Evolutionary conservation across 2,113 vertebrate genomes (phyloP), one percentile per base, ranked within the genome.

Genomic region (Eretmochelys imbricata): DNA sequence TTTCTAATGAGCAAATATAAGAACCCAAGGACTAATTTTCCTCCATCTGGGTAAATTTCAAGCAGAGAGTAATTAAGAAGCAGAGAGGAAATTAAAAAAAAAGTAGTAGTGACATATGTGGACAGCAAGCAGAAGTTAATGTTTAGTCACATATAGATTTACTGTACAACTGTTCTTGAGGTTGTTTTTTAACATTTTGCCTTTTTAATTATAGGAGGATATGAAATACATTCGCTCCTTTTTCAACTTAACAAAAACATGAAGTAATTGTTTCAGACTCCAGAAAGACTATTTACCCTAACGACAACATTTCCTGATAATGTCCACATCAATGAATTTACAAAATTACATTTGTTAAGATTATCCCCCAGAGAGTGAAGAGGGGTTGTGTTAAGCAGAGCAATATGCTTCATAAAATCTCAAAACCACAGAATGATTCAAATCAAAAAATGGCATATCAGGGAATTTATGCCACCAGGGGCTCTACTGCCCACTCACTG

Each of bases 211-310:
- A 46, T 46, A 42, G 24, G 35, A 22, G 4, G 22, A 57, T 29
- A 29, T 27, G 25, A 82, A 42, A 8, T 42, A 42, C 19, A 54
- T 82, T 54, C 35, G 25, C 16, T 27, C 27, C 46, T 50, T 80
- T 51, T 50, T 24, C 14, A 19, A n/a, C 25, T 50, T 17, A 80
- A 53, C 35, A 82, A 57, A 82, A 46, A 14, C 8, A 42, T 49
- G 42, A 80, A 92, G 87, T 31, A 8, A 80, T 57, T 1, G 4
- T 84, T 87, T 25, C 91, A 91, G 62, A 46, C 81, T 88, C 89
- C 88, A 69, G 92, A 51, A 48, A 0, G 2, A 27, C 78, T 3
- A 16, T 46, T 82, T 94, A 59, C 69, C 59, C 84, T 79, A 31
- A 84, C 1, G 85, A 83, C 57, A 79, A 48, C 87, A 62, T 1